Evolutionary conservation across 2,888 invertebrate species (phyloP).

Genomic region (Gymnosoma rotundatum): DNA sequence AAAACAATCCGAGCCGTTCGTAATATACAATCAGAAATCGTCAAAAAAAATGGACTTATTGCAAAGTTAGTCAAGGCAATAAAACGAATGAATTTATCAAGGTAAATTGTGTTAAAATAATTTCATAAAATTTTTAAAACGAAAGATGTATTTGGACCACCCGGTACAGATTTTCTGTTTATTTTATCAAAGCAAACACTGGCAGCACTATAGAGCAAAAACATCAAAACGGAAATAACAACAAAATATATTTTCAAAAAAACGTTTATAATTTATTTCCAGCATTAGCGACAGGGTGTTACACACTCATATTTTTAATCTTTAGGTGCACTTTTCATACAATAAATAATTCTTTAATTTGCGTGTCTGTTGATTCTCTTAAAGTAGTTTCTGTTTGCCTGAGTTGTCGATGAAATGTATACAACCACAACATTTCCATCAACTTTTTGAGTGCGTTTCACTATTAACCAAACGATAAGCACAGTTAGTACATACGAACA

Average conservation of each 20-base stretch:
- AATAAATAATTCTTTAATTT: slow-evolving; percentile 28
- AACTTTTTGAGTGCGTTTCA: slow-evolving; percentile 12
- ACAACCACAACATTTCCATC: slow-evolving; percentile 15
- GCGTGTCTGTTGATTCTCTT: neutral
- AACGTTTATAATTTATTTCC: neutral
- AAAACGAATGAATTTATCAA: no score
- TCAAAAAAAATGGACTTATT: no score
- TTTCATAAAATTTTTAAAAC: no score
- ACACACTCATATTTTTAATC: slow-evolving; percentile 7
- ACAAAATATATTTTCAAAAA: neutral
- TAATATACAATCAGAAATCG: no score
- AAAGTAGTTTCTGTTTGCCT: no score
- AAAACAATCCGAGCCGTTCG: no score
- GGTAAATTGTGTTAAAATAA: no score
- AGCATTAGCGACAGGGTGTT: slow-evolving; percentile 29
- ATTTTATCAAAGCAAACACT: no score
- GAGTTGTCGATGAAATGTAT: neutral
- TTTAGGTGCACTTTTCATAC: slow-evolving; percentile 49
- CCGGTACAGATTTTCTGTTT: no score
- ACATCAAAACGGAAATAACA: neutral
- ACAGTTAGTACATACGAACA: neutral
- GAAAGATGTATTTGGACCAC: no score
- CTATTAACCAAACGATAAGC: slow-evolving; percentile 18
- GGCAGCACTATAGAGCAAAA: neutral
- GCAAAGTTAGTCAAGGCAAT: no score